Evolutionary conservation across 2,888 invertebrate genomes (phyloP), one percentile per base, ranked within the genome.

Genomic region (Rhyacophila evoluta): DNA sequence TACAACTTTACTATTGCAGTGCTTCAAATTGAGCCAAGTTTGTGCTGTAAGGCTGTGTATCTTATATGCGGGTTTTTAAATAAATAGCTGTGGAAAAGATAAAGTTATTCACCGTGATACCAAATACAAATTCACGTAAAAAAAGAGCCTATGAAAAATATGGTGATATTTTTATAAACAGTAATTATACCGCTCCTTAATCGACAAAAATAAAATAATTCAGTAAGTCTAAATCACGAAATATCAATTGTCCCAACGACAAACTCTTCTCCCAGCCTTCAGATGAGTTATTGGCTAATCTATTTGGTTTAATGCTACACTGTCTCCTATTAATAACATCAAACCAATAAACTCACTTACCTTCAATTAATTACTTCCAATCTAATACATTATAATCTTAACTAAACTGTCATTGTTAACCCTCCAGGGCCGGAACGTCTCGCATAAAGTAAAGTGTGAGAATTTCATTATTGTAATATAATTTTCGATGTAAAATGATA

Each of bases 321-420:
- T 55, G 55, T 55, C 55, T 19, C 25, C 55, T 25, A 55, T 55
- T 55, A 55, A 55, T 55, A 55, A 55, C 55, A 55, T 55, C 55
- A 55, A 55, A 55, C 55, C 55, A 55, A 55, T 55, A 55, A 55
- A 55, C 55, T 55, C 55, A 19, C 55, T 55, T 55, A 55, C 55
- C 55, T 55, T 55, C 55, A 19, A 55, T 55, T 55, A 55, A 55
- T 55, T 55, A 55, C 55, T 55, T 55, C 55, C 55, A 55, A 55
- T 55, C 15, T 55, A 55, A 25, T 55, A 55, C 25, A 55, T 25
- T 55, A 55, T 55, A 2, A 55, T 55, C 55, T 8, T 55, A 1
- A 19, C 25, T 19, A 55, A 55, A 55, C 55, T 55, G 55, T 55
- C 55, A 55, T 55, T 55, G 55, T 19, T 55, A 55, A 55, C 25